Evolutionary conservation across 1,140 invertebrate species (phyloP).

Genomic region (Nasonia longicornis): DNA sequence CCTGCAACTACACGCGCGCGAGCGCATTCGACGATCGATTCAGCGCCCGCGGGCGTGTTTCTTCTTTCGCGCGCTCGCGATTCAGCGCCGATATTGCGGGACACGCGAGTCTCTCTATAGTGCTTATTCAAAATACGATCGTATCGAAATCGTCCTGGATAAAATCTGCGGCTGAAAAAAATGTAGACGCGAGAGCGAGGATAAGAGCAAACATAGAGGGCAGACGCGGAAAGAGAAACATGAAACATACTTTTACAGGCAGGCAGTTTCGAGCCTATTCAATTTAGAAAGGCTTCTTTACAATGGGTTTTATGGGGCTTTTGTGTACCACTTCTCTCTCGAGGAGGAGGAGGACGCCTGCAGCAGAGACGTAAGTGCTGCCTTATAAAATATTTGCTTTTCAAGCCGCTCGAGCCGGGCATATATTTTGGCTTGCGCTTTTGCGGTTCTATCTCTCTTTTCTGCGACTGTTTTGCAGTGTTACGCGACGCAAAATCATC

Average conservation of each 20-base stretch:
- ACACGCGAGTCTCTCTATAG: neutral
- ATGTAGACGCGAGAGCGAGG: neutral
- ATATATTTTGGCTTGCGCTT: neutral
- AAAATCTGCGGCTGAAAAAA: constrained; percentile 1
- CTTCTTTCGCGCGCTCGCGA: constrained; percentile 8
- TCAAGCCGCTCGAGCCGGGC: neutral
- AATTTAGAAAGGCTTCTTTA: constrained; percentile 22
- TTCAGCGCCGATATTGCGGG: constrained; percentile 1
- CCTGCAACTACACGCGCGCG: neutral
- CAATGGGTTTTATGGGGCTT: constrained; percentile 21
- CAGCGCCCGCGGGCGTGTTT: constrained; percentile 11
- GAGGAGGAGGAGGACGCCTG: neutral
- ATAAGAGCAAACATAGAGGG: neutral
- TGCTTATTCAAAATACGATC: constrained; percentile 22
- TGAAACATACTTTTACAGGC: constrained; percentile 12
- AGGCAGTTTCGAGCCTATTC: constrained; percentile 26
- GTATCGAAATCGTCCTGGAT: constrained; percentile 10
- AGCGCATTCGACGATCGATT: constrained; percentile 7
- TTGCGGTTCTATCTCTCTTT: neutral
- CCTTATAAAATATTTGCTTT: constrained; percentile 23
- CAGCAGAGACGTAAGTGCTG: neutral
- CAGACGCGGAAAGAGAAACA: neutral
- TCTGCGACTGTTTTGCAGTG: neutral
- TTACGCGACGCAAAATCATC: neutral
- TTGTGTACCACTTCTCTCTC: neutral